Conservation (phyloP, 2,113 vertebrate genomes). For the Camelus dromedarius region DNA sequence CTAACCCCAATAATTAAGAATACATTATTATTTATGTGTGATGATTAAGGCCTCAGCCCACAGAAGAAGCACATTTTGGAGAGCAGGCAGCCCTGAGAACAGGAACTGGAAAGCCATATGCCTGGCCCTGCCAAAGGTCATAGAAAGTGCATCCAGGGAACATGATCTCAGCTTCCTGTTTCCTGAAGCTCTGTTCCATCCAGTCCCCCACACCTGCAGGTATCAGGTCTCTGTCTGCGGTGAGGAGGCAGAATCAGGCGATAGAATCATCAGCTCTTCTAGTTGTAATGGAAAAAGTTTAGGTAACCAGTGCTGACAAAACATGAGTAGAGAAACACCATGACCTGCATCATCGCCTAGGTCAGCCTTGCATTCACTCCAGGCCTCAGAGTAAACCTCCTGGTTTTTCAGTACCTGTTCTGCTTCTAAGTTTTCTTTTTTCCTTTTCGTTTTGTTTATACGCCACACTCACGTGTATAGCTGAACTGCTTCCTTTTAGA, state of each 20-base stretch:
- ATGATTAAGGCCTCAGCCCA: neutral
- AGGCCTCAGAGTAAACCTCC: neutral
- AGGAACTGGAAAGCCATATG: neutral
- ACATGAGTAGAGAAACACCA: accelerated
- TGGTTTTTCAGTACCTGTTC: neutral
- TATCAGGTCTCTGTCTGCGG: neutral
- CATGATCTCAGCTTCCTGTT: neutral
- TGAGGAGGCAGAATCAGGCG: neutral
- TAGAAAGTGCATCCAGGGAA: neutral
- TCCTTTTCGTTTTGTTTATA: conserved; percentile 5
- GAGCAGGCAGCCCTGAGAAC: neutral
- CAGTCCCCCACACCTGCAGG: neutral
- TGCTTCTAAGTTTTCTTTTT: neutral
- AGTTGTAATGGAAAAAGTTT: neutral
- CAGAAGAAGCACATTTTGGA: neutral
- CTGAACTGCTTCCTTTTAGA: conserved; percentile 45
- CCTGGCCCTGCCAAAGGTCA: neutral
- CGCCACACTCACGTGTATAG: neutral
- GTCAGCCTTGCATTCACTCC: neutral
- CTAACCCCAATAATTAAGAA: neutral
- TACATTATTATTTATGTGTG: neutral
- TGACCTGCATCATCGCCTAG: neutral
- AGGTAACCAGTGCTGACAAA: accelerated
- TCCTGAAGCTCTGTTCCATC: neutral
- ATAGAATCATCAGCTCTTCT: neutral